These are phyloP conservation scores for Cygnus olor DNA, from an alignment of 2,797 vertebrate genomes.

Conservation along the genomic window DNA sequence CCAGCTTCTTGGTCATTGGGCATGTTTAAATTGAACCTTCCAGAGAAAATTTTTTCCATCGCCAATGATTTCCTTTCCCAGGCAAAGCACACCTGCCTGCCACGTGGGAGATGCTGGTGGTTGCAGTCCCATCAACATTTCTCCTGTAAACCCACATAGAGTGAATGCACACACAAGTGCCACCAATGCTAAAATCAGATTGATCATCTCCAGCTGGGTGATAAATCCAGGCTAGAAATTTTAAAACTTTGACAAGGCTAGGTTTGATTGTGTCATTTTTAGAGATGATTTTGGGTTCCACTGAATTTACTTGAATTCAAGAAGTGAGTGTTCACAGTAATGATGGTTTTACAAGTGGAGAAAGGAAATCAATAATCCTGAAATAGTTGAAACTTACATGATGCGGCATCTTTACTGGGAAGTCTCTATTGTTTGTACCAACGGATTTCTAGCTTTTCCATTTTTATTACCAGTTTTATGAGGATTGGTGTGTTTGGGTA, in stretches of 20 bases:
- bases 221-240: neutral
- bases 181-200: neutral
- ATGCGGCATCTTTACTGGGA: neutral
- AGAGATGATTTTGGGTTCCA: neutral
- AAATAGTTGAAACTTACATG: neutral
- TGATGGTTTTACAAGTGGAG: neutral
- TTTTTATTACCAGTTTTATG: neutral
- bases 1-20: neutral
- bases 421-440: neutral
- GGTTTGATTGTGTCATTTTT: neutral
- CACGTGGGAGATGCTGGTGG: neutral
- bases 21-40: neutral
- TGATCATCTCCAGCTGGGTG: neutral
- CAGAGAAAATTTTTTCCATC: neutral
- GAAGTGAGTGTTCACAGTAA: neutral
- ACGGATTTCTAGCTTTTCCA: neutral
- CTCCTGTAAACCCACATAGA: neutral
- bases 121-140: neutral
- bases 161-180: rapidly evolving
- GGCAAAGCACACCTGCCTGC: neutral
- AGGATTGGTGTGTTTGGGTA: neutral
- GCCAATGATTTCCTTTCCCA: neutral
- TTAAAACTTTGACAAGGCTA: neutral
- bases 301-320: neutral
- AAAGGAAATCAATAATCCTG: neutral